These are phyloP conservation scores for Dicranocentrus wangi DNA, from an alignment of 2,888 invertebrate species.

Conservation along the genomic window DNA sequence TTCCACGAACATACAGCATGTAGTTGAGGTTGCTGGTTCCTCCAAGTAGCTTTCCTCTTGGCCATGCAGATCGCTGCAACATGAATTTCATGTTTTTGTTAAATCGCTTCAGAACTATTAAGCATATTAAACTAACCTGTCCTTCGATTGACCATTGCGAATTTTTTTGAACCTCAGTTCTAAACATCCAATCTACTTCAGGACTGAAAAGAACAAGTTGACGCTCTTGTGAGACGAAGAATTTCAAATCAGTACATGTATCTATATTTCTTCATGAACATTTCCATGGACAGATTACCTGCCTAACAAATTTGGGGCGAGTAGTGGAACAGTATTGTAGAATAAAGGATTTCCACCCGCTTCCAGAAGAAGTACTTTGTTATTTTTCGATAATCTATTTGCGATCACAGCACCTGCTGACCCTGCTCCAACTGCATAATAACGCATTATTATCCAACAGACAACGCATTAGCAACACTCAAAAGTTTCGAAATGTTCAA, in stretches of 20 bases:
- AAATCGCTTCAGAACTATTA: background rate
- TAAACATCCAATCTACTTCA: constrained; percentile 65
- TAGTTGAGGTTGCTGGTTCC: constrained; percentile 53
- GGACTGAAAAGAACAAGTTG: constrained; percentile 73
- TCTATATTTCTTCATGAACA: background rate
- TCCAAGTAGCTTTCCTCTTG: constrained; percentile 41
- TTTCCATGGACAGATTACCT: constrained; percentile 18
- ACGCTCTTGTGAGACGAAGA: background rate
- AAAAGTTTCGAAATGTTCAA: background rate
- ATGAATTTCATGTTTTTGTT: background rate
- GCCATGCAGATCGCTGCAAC: constrained; percentile 36
- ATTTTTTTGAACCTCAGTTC: constrained; percentile 69
- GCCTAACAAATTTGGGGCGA: constrained; percentile 40
- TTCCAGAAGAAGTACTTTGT: constrained; percentile 80
- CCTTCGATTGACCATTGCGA: constrained; percentile 44
- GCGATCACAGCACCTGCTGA: constrained; percentile 74
- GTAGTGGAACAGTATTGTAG: constrained; percentile 62
- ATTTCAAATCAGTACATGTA: background rate
- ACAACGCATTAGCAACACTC: background rate
- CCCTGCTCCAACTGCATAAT: constrained; percentile 68
- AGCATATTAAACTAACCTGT: constrained; percentile 13
- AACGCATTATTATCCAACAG: background rate
- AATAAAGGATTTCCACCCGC: constrained; percentile 79
- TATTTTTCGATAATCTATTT: constrained; percentile 77
- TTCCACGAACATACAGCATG: constrained; percentile 77